Base-by-base conservation (phyloP, 2,113 vertebrate species). In the Passerina amoena region DNA sequence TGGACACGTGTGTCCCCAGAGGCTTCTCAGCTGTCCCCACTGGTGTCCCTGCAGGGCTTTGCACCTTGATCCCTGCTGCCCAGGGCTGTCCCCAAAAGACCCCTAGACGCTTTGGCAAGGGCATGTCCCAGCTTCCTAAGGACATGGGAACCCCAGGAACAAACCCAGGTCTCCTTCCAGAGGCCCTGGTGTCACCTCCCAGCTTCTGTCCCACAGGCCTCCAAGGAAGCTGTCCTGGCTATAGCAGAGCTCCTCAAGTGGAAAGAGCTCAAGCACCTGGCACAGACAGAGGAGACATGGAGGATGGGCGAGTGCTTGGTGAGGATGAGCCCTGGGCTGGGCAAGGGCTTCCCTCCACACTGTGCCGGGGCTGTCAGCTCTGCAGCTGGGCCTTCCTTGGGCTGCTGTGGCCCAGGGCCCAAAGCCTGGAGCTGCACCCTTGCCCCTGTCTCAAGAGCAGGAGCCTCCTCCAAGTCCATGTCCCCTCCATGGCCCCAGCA, bases 31-130 rank as follows among this genome's bases (percentile, higher is more conserved):
- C 16, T 56, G 40, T 31, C 21, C 16, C 27, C 8, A 14, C 27
- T 9, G 15, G 22, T 47, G 42, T 16, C 12, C n/a, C 27, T 6
- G 5, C 33, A 37, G 40, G 33, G 40, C 61, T 66, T 45, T 37
- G 33, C n/a, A 35, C 33, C 27, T 30, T 10, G 45, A 44, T 18
- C 50, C 10, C 20, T 18, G 11, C 51, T 28, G 10, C 10, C n/a
- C 40, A 37, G 12, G 27, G 15, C 44, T 45, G 21, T 56, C 15
- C 40, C 33, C 61, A 37, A 8, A 27, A 42, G 11, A 59, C 9
- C 14, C 8, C 24, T 3, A 4, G 14, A 22, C 1, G 1, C 47
- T 35, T 48, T 40, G 30, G 51, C 15, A 3, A 22, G 30, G 28
- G 4, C 31, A 35, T 2, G 10, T 51, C 37, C 66, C 21, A n/a